Evolutionary conservation across 2,113 vertebrate genomes (phyloP).

Genomic region (Sinocyclocheilus rhinocerous): DNA sequence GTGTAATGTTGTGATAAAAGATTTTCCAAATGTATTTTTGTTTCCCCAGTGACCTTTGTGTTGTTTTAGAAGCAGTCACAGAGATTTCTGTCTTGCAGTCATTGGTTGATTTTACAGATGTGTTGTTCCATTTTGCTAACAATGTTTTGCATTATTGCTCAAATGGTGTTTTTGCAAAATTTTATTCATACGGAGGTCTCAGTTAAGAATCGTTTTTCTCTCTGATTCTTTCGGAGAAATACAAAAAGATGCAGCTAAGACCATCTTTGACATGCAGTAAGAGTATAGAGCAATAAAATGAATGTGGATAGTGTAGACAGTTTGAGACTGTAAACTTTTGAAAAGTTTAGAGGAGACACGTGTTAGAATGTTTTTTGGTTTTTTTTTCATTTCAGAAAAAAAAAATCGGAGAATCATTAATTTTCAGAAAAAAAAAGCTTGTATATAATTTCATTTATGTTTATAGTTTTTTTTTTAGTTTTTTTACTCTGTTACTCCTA

Average conservation of each 20-base stretch:
- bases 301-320: neutral
- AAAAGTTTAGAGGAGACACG: neutral
- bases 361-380: neutral
- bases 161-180: neutral
- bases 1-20: conserved; percentile 26
- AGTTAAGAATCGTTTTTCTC: neutral
- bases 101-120: neutral
- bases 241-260: neutral
- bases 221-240: neutral
- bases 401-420: neutral
- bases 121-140: neutral
- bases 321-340: neutral
- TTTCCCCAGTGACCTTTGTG: neutral
- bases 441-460: too few relatives aligned
- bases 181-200: neutral
- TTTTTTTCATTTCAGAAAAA: neutral
- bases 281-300: neutral
- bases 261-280: neutral
- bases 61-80: neutral
- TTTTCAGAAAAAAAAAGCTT: neutral
- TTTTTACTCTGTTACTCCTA: too few relatives aligned
- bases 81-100: neutral
- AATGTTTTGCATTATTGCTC: neutral
- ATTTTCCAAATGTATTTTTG: neutral
- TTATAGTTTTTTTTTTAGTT: too few relatives aligned